These are phyloP conservation scores for Nanorana parkeri DNA, from an alignment of 2,113 vertebrate genomes.

Conservation along the genomic window DNA sequence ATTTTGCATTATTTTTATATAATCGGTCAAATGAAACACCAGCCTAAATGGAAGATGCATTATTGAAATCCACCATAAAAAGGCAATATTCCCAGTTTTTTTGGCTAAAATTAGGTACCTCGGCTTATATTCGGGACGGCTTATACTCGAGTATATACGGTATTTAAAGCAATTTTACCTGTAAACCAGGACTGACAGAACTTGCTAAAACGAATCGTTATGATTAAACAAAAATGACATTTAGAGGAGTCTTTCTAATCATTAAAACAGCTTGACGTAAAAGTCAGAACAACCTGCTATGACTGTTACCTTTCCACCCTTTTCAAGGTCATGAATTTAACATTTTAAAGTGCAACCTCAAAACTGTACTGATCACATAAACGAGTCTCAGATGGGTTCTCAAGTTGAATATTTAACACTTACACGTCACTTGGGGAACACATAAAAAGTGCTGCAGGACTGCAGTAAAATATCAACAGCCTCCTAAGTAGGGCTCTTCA, in stretches of 20 bases:
- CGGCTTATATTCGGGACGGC: too few species aligned
- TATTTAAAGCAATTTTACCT: neutral
- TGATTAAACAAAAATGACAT: slow-evolving; percentile 5
- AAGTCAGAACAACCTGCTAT: neutral
- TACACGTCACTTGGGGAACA: slow-evolving; percentile 15
- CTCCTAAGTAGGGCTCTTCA: slow-evolving; percentile 49
- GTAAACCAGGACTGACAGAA: slow-evolving; percentile 6
- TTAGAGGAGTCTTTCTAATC: neutral
- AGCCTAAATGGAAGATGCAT: neutral
- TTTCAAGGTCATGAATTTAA: slow-evolving; percentile 49
- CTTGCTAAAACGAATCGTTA: too few species aligned
- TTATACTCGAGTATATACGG: too few species aligned
- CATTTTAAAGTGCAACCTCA: slow-evolving; percentile 37
- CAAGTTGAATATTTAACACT: slow-evolving; percentile 47
- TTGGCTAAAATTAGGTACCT: too few species aligned
- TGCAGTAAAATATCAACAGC: slow-evolving; percentile 43
- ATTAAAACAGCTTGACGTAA: slow-evolving; percentile 2
- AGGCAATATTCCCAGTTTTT: too few species aligned
- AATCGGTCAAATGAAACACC: neutral
- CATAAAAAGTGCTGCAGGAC: slow-evolving; percentile 41
- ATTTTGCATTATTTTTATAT: neutral
- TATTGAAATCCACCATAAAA: neutral
- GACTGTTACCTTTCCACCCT: slow-evolving; percentile 3
- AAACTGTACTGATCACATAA: slow-evolving; percentile 33
- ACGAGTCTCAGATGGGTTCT: slow-evolving; percentile 24